phyloP scores from a whole-genome alignment of 1,140 invertebrate genomes.

The Ostrea edulis region DNA sequence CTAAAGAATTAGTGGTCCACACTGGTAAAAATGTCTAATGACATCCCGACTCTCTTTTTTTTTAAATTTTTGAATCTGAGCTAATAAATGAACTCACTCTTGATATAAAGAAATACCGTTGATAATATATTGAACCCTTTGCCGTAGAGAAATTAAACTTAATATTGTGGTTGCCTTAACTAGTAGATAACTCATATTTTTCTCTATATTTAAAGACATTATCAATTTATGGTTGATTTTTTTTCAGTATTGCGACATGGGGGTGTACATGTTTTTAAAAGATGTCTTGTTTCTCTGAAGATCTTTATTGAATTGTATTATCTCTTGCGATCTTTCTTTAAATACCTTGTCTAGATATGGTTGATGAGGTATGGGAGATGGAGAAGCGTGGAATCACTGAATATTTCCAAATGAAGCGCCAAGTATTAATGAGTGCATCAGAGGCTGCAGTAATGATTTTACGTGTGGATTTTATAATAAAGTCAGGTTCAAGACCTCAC shows the following conservation, averaged over 20 bases:
- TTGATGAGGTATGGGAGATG: conserved; percentile 91
- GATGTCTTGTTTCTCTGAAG: background rate
- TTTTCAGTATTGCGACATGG: background rate
- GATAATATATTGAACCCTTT: too few species aligned
- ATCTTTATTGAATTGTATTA: conserved; percentile 18
- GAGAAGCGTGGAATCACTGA: conserved; percentile 95
- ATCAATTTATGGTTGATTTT: background rate
- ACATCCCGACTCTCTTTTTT: too few species aligned
- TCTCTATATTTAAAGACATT: background rate
- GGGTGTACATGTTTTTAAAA: background rate
- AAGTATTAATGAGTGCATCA: too few species aligned
- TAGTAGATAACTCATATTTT: background rate
- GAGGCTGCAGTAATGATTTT: conserved; percentile 99
- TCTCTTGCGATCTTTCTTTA: too few species aligned
- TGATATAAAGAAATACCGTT: too few species aligned
- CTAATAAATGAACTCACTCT: too few species aligned
- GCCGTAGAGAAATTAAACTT: too few species aligned
- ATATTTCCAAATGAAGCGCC: conserved; percentile 97
- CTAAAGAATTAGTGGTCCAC: too few species aligned
- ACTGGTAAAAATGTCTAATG: too few species aligned
- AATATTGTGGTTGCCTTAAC: background rate
- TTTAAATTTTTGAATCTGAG: too few species aligned
- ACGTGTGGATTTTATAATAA: conserved; percentile 98
- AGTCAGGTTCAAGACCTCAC: conserved; percentile 94
- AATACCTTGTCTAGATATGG: too few species aligned